phyloP scores from a whole-genome alignment of 2,797 vertebrate genomes.

The Anabas testudineus region DNA sequence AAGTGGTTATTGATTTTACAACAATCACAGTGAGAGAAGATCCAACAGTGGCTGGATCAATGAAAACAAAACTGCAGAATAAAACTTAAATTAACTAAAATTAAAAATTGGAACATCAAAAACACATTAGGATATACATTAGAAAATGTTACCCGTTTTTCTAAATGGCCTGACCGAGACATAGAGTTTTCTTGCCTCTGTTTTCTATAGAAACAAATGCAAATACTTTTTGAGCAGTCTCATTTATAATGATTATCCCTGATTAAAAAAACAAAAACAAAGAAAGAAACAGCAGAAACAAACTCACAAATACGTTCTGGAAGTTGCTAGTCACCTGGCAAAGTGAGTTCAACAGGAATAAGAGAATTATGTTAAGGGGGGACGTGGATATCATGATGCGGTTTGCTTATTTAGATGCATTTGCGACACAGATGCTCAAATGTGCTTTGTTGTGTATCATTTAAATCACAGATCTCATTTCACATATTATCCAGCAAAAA shows the following conservation, averaged over 20 bases:
- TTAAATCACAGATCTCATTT: no score
- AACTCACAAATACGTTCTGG: no score
- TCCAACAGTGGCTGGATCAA: neutral
- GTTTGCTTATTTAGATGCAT: no score
- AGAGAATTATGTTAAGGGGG: no score
- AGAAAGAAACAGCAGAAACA: no score
- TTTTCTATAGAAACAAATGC: constrained; percentile 9
- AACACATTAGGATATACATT: neutral
- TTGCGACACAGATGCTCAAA: neutral
- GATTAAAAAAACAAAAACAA: no score
- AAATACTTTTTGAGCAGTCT: neutral
- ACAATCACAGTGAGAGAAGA: neutral
- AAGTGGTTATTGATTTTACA: constrained; percentile 15
- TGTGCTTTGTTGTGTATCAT: neutral
- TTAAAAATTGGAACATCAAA: neutral
- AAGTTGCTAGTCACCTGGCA: no score
- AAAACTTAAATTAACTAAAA: no score
- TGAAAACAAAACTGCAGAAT: neutral
- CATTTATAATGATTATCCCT: neutral
- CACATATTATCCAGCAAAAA: no score
- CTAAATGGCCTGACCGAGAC: neutral
- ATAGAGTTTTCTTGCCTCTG: neutral
- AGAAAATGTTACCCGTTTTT: neutral
- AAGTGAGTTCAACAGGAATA: no score
- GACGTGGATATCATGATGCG: no score